These are phyloP conservation scores for Nipponacmea schrenckii DNA, from an alignment of 2,888 invertebrate species.

Conservation along the genomic window DNA sequence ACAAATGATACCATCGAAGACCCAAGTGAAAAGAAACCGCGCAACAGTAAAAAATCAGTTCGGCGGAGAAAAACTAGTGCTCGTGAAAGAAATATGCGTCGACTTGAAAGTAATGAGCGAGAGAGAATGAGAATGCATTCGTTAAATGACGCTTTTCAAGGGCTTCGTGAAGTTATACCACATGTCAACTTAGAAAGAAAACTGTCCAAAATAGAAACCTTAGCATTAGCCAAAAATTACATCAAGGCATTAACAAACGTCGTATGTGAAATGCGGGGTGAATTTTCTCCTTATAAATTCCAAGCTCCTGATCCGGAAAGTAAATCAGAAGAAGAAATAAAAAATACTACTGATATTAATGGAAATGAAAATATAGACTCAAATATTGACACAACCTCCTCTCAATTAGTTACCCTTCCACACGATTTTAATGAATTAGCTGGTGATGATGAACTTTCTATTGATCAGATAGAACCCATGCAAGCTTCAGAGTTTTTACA, in stretches of 20 bases:
- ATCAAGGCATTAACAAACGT: slow-evolving; percentile 89
- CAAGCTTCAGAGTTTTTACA: background rate
- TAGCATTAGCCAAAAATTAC: slow-evolving; percentile 89
- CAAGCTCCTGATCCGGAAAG: slow-evolving; percentile 32
- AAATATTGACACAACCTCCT: slow-evolving; percentile 1
- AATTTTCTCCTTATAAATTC: slow-evolving; percentile 76
- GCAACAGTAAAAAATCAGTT: slow-evolving; percentile 46
- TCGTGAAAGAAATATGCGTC: slow-evolving; percentile 84
- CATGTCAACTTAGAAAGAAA: slow-evolving; percentile 86
- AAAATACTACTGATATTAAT: background rate
- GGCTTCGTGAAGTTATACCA: slow-evolving; percentile 85
- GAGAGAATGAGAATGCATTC: slow-evolving; percentile 94
- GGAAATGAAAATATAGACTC: slow-evolving; percentile 1
- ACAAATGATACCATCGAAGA: slow-evolving; percentile 52
- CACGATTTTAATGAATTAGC: slow-evolving; percentile 6
- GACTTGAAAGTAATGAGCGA: slow-evolving; percentile 89
- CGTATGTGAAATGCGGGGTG: slow-evolving; percentile 83
- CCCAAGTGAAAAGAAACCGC: slow-evolving; percentile 47
- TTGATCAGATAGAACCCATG: slow-evolving; percentile 6
- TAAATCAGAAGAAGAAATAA: slow-evolving; percentile 26
- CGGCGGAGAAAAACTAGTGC: slow-evolving; percentile 82
- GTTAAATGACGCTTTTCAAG: slow-evolving; percentile 90
- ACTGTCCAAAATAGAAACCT: slow-evolving; percentile 87
- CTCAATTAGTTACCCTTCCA: slow-evolving; percentile 2
- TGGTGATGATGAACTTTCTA: background rate